phyloP scores from a whole-genome alignment of 2,888 invertebrate species.

The Sclerodermus sp. region DNA sequence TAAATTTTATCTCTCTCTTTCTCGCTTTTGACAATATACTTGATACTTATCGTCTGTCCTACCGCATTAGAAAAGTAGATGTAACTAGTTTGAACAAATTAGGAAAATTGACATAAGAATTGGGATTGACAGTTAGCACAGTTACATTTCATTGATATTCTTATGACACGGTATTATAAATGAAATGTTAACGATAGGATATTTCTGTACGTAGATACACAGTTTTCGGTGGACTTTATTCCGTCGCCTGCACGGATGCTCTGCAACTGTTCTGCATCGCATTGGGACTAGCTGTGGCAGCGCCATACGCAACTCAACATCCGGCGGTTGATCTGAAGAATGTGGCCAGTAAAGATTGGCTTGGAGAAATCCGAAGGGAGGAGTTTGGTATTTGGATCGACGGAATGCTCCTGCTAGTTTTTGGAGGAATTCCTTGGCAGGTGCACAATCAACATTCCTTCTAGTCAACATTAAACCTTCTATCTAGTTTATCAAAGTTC shows the following conservation, averaged over 20 bases:
- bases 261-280: constrained; percentile 69
- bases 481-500: too few species aligned
- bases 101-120: too few species aligned
- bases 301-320: constrained; percentile 66
- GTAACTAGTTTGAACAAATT: too few species aligned
- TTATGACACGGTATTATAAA: too few species aligned
- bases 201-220: constrained; percentile 63
- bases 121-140: too few species aligned
- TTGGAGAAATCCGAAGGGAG: constrained; percentile 59
- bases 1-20: neutral
- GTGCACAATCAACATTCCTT: constrained; percentile 42
- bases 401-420: constrained; percentile 63
- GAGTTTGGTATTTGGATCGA: constrained; percentile 63
- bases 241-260: constrained; percentile 74
- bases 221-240: constrained; percentile 70
- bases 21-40: neutral
- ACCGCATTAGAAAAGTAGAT: too few species aligned
- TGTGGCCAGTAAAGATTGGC: constrained; percentile 59
- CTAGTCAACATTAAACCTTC: neutral
- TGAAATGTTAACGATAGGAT: too few species aligned
- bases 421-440: constrained; percentile 74
- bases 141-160: too few species aligned
- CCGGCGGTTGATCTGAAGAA: constrained; percentile 59
- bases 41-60: too few species aligned
- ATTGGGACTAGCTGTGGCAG: constrained; percentile 68